Evolutionary conservation across 2,113 vertebrate species (phyloP).

Genomic region (Delphinapterus leucas): DNA sequence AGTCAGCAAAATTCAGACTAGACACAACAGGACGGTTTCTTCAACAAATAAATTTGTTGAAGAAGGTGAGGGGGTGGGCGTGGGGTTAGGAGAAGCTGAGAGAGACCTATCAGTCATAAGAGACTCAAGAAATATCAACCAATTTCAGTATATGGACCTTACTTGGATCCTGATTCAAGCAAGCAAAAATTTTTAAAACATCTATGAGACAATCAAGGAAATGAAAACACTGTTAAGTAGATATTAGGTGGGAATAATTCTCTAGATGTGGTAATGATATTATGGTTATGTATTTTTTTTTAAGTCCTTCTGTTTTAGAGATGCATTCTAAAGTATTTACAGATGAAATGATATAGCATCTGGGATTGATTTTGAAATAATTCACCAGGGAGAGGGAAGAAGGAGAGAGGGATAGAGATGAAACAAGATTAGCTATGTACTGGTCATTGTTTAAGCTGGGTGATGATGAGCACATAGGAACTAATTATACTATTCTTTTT

Average conservation of each 20-base stretch:
- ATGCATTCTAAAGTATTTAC: neutral
- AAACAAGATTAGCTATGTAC: neutral
- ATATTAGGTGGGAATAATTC: neutral
- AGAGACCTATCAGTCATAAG: neutral
- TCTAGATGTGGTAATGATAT: neutral
- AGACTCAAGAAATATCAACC: neutral
- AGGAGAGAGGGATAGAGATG: neutral
- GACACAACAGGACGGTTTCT: neutral
- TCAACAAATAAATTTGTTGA: neutral
- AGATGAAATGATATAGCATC: neutral
- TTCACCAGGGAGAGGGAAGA: neutral
- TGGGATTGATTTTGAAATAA: neutral
- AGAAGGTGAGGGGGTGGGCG: neutral
- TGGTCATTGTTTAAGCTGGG: neutral
- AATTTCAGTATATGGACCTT: neutral
- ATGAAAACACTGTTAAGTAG: neutral
- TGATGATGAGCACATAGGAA: neutral
- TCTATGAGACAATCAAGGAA: neutral
- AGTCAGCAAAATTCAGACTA: neutral
- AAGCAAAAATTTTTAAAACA: neutral
- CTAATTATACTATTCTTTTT: neutral
- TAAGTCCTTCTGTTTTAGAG: neutral
- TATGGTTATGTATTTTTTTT: neutral
- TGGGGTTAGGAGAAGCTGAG: neutral
- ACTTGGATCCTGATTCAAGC: constrained; percentile 1